Percentiles rank a stretch among this genome's conserved stretches.
phyloP scores from a whole-genome alignment of 2,888 invertebrate genomes.

The Malthinus flaveolus region DNA sequence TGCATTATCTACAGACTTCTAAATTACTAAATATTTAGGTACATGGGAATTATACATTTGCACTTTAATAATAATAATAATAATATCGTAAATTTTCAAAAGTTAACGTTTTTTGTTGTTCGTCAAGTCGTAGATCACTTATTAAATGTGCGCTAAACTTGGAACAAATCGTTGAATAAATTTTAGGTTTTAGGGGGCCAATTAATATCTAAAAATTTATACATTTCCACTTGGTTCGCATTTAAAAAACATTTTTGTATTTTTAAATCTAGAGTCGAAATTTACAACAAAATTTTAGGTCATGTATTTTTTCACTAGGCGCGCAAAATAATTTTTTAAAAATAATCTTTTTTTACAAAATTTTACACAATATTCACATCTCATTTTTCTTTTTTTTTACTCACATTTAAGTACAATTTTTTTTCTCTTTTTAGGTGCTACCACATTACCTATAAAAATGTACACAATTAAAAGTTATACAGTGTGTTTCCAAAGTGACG shows the following conservation, averaged over 20 bases:
- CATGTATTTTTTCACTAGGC: background rate
- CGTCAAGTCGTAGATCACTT: conserved; percentile 10
- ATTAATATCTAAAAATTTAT: background rate
- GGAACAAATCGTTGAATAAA: background rate
- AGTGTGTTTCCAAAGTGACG: too few species aligned
- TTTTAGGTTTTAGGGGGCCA: background rate
- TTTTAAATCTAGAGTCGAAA: background rate
- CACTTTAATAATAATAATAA: conserved; percentile 25
- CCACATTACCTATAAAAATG: conserved; percentile 8
- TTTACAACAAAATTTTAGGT: conserved; percentile 1
- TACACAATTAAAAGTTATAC: conserved; percentile 1
- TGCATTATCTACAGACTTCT: conserved; percentile 42
- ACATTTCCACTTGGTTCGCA: background rate
- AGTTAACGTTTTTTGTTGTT: background rate
- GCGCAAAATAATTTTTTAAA: background rate
- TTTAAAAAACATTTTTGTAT: background rate
- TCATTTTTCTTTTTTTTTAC: background rate
- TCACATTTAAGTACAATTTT: conserved; percentile 2
- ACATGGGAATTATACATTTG: conserved; percentile 32
- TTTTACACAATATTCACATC: conserved; percentile 5
- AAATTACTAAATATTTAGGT: conserved; percentile 29
- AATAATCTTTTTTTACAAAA: background rate
- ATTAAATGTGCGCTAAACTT: conserved; percentile 11
- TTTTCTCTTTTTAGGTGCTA: background rate
- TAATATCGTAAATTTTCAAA: conserved; percentile 18